Evolutionary conservation across 1,140 invertebrate genomes (phyloP), one percentile per base, ranked within the genome.

Genomic region (Drosophila obscura): DNA sequence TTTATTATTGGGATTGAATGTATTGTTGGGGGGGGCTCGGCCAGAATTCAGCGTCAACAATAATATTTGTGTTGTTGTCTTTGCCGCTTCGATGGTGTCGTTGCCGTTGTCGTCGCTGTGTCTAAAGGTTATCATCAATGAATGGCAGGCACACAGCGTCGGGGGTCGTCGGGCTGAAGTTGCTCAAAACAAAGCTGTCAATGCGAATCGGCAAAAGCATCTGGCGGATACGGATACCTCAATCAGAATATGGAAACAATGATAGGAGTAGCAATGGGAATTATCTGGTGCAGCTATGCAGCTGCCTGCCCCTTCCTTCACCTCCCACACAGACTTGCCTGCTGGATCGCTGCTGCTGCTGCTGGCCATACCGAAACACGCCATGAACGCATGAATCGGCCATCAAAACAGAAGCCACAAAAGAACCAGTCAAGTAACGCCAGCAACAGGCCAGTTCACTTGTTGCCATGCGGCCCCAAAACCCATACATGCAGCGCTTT

Each of bases 321-420:
- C 9, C 9, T 16, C 35, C 4, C 19, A 4, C 19, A 4, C 24
- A 51, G 43, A 41, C 13, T 39, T 7, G 35, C 44, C 7, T 31
- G 8, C 31, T 31, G 31, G 31, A 31, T 9, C 31, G 8, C 8
- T 31, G 2, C 22, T 24, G 8, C 8, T 31, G 2, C 22, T 24
- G 31, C 31, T 31, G 31, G 8, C 31, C 9, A 9, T 24, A 15
- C 46, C 22, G 61, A 68, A 88, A 82, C 83, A 87, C 71, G 79
- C 83, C 83, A 87, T 4, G 4, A 74, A 46, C 9, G 49, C 59
- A 58, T 59, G 63, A 45, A 60, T 58, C 49, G 28, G 67, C 64
- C 62, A 87, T 66, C 79, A 88, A 88, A 88, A 87, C 83, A 87
- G 85, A 87, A 82, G 66, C 71, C 35, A 75, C 61, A 78, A 77